Evolutionary conservation across 2,797 vertebrate genomes (phyloP), one percentile per base, ranked within the genome.

Genomic region (Hemitrygon akajei): DNA sequence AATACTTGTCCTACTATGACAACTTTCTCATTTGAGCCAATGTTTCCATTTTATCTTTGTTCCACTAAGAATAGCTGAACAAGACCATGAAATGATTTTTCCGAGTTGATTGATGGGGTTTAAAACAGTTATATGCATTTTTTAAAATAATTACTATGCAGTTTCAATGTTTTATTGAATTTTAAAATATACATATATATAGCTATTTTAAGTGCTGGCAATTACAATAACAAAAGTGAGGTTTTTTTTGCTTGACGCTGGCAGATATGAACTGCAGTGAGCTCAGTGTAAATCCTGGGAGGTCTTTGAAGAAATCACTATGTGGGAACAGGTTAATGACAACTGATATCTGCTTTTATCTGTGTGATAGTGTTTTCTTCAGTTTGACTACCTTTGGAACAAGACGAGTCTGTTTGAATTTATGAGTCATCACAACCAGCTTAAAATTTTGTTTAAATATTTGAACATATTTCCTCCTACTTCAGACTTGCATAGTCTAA

Each of bases 271-370:
- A 75, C 37, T 27, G 25, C 37, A 92, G 73, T 18, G 12, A 92
- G 91, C 91, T 92, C 69, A 56, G 56, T 92, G 37, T 47, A 92
- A 73, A n/a, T 56, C 91, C 40, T 91, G 91, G 69, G 37, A 92
- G 82, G 71, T 92, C 27, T 30, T 47, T 92, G 40, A 75, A 91
- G 69, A 91, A 87, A 27, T n/a, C 66, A 73, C 9, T 73, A 40
- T 56, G 69, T 47, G 37, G 69, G 40, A n/a, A 27, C 73, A 92
- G 40, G 63, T 75, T 92, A 75, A 92, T 75, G 37, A 73, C 69
- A 92, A 75, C 16, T 56, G 3, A n/a, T 47, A 37, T 75, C 11
- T 92, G 69, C 30, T 69, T 89, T 34, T 63, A 34, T 20, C 18
- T 16, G 22, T 3, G 34, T 47, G 69, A 75, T 73, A 12, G 25